phyloP scores from a whole-genome alignment of 1,140 invertebrate species.

The Tetraneura akinire region DNA sequence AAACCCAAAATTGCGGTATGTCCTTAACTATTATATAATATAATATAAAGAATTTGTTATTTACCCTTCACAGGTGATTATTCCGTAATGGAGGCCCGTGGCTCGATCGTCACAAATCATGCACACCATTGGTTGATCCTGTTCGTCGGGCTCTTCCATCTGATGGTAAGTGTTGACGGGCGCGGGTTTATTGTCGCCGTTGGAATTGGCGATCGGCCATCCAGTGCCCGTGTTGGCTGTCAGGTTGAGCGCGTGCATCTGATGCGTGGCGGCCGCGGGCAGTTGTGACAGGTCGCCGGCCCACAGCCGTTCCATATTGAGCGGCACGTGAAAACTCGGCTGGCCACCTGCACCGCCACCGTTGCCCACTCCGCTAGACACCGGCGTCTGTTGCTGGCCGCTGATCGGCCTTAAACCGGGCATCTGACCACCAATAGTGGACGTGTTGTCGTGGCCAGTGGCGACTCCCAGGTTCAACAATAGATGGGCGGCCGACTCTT shows the following conservation, averaged over 20 bases:
- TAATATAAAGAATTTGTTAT: too few species aligned
- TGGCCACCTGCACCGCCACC: constrained; percentile 51
- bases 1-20: too few species aligned
- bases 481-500: constrained; percentile 80
- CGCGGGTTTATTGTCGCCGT: constrained; percentile 56
- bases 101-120: constrained; percentile 98
- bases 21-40: too few species aligned
- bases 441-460: constrained; percentile 78
- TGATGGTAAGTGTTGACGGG: constrained; percentile 50
- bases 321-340: constrained; percentile 63
- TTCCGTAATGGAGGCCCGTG: constrained; percentile 95
- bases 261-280: constrained; percentile 74
- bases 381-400: constrained; percentile 28
- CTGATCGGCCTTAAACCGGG: constrained; percentile 43
- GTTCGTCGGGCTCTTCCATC: constrained; percentile 69
- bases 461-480: constrained; percentile 79
- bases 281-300: constrained; percentile 80
- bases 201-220: constrained; percentile 57
- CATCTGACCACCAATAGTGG: constrained; percentile 66
- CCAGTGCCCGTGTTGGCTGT: constrained; percentile 62
- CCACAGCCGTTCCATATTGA: constrained; percentile 90
- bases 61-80: constrained; percentile 94
- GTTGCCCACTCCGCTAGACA: constrained; percentile 25
- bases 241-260: constrained; percentile 74
- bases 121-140: constrained; percentile 93